Evolutionary conservation across 2,888 invertebrate species (phyloP).

Genomic region (Hipparchia semele): DNA sequence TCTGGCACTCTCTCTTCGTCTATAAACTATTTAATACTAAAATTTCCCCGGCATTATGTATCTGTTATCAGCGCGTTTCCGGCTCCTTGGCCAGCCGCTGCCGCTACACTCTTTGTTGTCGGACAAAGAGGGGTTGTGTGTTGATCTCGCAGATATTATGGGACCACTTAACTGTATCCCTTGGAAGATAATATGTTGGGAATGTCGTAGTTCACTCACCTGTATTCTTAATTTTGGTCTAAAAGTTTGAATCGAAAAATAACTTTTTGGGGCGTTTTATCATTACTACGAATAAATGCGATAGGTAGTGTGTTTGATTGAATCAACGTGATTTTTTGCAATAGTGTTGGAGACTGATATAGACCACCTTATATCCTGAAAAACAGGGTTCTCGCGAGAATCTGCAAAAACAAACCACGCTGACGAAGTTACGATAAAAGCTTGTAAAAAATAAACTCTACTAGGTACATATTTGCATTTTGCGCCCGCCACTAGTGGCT

Average conservation of each 20-base stretch:
- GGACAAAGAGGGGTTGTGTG: slow-evolving; percentile 3
- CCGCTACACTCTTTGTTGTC: neutral
- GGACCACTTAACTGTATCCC: neutral
- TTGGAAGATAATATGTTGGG: neutral
- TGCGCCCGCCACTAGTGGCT: no score
- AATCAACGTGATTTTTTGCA: no score
- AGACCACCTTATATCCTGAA: no score
- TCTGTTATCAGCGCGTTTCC: slow-evolving; percentile 38
- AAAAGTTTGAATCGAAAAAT: neutral
- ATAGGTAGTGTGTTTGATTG: no score
- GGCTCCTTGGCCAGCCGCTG: slow-evolving; percentile 19
- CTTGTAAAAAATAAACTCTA: no score
- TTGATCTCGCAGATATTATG: neutral
- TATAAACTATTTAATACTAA: slow-evolving; percentile 38
- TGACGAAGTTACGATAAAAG: no score
- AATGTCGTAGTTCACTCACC: neutral
- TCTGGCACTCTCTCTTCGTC: neutral
- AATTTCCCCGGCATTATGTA: slow-evolving; percentile 40
- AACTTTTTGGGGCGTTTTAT: no score
- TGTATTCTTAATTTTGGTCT: neutral
- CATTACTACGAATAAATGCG: no score
- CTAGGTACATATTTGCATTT: no score
- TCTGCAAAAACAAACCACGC: no score
- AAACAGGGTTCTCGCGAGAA: no score
- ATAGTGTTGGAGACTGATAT: no score